phyloP scores from a whole-genome alignment of 2,113 vertebrate species.

The Phainopepla nitens region DNA sequence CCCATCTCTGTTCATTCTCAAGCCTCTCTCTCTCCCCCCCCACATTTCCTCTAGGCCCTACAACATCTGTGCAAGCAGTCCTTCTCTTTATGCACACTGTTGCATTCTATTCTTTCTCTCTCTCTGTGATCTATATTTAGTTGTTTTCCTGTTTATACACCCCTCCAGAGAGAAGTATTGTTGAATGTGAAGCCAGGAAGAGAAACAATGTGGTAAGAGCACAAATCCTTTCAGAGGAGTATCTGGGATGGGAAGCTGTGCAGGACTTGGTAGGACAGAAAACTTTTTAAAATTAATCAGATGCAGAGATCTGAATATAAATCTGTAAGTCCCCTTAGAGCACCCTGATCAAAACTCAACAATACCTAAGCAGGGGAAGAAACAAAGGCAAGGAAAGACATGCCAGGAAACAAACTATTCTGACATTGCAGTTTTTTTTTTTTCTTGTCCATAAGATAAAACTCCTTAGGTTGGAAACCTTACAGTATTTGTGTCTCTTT shows the following conservation, averaged over 20 bases:
- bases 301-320: conserved; percentile 1
- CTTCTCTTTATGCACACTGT: background rate
- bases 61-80: background rate
- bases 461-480: background rate
- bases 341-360: background rate
- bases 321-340: background rate
- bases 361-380: background rate
- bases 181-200: conserved; percentile 51
- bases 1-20: background rate
- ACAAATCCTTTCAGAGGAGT: background rate
- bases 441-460: background rate
- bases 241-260: background rate
- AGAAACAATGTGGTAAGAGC: background rate
- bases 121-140: conserved; percentile 9
- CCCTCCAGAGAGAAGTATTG: conserved; percentile 14
- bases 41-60: background rate
- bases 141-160: conserved; percentile 37
- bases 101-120: background rate
- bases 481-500: background rate
- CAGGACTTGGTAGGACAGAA: background rate
- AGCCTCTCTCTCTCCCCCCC: background rate
- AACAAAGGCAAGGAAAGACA: background rate
- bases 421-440: background rate
- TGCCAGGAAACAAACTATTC: background rate
- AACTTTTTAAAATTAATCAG: background rate